phyloP scores from a whole-genome alignment of 2,888 invertebrate genomes.

The Melanchra persicariae region DNA sequence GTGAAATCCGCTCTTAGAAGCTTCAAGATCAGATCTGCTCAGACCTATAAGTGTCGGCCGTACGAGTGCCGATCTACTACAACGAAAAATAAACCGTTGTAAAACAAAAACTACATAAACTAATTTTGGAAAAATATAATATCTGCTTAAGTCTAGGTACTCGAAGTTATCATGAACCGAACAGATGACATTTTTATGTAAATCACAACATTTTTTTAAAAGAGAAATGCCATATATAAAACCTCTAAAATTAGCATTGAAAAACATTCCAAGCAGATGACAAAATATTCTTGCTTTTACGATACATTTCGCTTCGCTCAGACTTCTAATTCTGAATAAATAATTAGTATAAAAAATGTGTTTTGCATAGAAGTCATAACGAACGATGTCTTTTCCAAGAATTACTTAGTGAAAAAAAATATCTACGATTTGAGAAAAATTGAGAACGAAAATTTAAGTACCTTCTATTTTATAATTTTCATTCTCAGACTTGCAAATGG shows the following conservation, averaged over 20 bases:
- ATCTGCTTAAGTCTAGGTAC: too few relatives aligned
- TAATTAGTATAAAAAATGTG: background rate
- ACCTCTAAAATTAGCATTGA: slow-evolving; percentile 32
- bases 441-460: slow-evolving; percentile 25
- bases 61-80: too few relatives aligned
- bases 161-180: too few relatives aligned
- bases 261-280: slow-evolving; percentile 19
- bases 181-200: background rate
- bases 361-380: slow-evolving; percentile 11
- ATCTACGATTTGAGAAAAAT: background rate
- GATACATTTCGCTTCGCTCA: slow-evolving; percentile 10
- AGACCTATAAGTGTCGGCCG: too few relatives aligned
- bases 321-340: background rate
- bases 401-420: slow-evolving; percentile 15
- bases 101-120: too few relatives aligned
- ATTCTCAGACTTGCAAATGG: slow-evolving; percentile 38
- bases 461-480: slow-evolving; percentile 21
- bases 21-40: too few relatives aligned
- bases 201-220: background rate
- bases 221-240: background rate
- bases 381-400: slow-evolving; percentile 2
- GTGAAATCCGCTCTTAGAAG: too few relatives aligned
- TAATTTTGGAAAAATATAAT: too few relatives aligned
- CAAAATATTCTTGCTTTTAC: slow-evolving; percentile 3
- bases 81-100: too few relatives aligned